Evolutionary conservation across 2,888 invertebrate genomes (phyloP), one percentile per base, ranked within the genome.

Genomic region (Eupithecia inturbata): DNA sequence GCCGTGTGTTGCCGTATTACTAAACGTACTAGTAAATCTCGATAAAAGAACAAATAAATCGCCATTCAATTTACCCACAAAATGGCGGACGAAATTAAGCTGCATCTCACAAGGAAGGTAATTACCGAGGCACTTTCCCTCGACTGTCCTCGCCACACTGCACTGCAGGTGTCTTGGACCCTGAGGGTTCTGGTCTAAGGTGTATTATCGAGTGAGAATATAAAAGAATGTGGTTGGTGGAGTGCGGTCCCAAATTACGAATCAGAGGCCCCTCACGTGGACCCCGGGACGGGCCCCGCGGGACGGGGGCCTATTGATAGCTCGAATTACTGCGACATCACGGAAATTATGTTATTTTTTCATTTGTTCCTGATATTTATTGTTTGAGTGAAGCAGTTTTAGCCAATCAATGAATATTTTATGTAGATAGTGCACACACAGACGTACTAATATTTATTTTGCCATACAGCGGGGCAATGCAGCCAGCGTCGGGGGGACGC

Each of bases 241-340:
- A 76, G 67, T 73, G 76, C 76, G 74, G 79, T 81, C 77, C 79
- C 81, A 82, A 85, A 85, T 86, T 84, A 84, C 85, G 85, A 85
- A 87, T 85, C 81, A 83, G 84, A 81, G 81, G 72, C 67, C 71
- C 26, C 28, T 70, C 81, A 79, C 80, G 79, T 81, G 81, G 78
- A 1, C n/a, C 49, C 9, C 69, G 73, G 81, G 80, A 74, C 78
- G 75, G 67, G 74, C 78, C 80, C 79, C 79, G 45, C 70, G 74
- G 81, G 80, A 74, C 78, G 74, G 76, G 39, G 72, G 76, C 74
- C 81, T 83, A 83, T 84, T 84, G 87, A 87, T 85, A 84, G 75
- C 80, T 82, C 81, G 75, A 71, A 80, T 81, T 82, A 79, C 81
- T 79, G 66, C 80, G 77, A 78, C 79, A 71, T 76, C 45, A 68